Evolutionary conservation across 2,113 vertebrate species (phyloP).

Genomic region (Oreochromis tanganicae): DNA sequence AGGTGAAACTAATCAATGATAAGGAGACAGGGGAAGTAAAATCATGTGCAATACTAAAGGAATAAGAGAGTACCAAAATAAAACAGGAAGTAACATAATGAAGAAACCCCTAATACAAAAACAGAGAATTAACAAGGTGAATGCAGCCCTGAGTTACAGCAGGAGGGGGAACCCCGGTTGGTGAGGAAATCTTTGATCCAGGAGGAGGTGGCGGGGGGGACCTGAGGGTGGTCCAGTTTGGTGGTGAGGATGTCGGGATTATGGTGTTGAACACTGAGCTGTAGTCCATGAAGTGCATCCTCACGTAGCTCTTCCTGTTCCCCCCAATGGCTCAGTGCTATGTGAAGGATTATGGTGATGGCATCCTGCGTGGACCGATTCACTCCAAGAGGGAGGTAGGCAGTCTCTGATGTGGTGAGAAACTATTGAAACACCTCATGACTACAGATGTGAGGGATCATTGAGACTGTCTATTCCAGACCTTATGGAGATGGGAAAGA

Average conservation of each 20-base stretch:
- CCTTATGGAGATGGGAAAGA: neutral
- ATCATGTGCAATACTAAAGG: too few species aligned
- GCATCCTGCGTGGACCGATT: neutral
- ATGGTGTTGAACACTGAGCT: neutral
- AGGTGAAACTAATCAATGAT: too few species aligned
- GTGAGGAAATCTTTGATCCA: neutral
- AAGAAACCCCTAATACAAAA: too few species aligned
- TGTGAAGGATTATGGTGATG: neutral
- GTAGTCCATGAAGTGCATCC: neutral
- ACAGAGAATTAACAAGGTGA: too few species aligned
- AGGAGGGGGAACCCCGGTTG: neutral
- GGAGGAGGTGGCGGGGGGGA: neutral
- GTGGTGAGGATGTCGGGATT: neutral
- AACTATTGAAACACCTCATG: neutral
- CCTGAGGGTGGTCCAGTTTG: neutral
- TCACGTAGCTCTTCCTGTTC: neutral
- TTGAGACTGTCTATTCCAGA: neutral
- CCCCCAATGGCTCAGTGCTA: neutral
- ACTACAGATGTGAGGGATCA: neutral
- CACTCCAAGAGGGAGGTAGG: neutral
- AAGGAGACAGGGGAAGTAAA: too few species aligned
- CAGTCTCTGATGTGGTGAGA: neutral
- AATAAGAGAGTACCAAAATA: too few species aligned
- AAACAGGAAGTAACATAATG: too few species aligned
- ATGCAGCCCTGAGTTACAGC: too few species aligned